A percentile compares a stretch with the other conserved stretches of the same genome.
These are phyloP conservation scores for Sialis fuliginosa DNA, from an alignment of 2,888 invertebrate genomes.

Conservation along the genomic window DNA sequence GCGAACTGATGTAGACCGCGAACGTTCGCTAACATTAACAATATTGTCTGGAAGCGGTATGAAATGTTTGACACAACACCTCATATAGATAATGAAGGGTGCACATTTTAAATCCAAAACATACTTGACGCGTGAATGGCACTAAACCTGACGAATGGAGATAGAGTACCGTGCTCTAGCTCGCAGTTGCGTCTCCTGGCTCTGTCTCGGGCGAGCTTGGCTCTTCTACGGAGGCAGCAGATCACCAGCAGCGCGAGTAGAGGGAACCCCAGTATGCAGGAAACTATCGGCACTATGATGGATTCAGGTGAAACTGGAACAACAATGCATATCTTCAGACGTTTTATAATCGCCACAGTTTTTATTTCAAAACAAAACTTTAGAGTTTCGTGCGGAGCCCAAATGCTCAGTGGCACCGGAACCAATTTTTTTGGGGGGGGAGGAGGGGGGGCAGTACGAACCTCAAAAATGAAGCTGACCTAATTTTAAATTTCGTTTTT, in stretches of 20 bases:
- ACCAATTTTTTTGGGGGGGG: too few relatives aligned
- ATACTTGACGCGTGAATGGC: constrained; percentile 54
- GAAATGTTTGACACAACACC: neutral
- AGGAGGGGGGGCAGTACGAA: too few relatives aligned
- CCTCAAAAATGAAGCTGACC: too few relatives aligned
- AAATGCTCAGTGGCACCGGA: too few relatives aligned
- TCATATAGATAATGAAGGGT: too few relatives aligned
- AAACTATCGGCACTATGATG: constrained; percentile 74
- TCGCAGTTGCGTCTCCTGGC: constrained; percentile 67
- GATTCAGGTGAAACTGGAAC: constrained; percentile 71
- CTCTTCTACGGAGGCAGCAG: constrained; percentile 67
- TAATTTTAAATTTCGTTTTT: too few relatives aligned
- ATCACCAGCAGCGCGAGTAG: constrained; percentile 70
- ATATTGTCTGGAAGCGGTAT: neutral
- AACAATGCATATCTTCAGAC: constrained; percentile 5
- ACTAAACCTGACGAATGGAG: constrained; percentile 54
- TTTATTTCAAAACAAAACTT: too few relatives aligned
- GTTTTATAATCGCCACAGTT: too few relatives aligned
- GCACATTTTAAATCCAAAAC: constrained; percentile 14
- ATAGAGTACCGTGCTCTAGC: constrained; percentile 65
- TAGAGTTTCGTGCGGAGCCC: too few relatives aligned
- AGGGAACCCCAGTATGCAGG: constrained; percentile 80
- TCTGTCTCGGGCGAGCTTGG: constrained; percentile 67
- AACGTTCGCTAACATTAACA: too few relatives aligned
- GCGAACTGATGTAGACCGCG: too few relatives aligned